These are phyloP conservation scores for Sarcoramphus papa DNA, from an alignment of 2,797 vertebrate species.

Conservation along the genomic window DNA sequence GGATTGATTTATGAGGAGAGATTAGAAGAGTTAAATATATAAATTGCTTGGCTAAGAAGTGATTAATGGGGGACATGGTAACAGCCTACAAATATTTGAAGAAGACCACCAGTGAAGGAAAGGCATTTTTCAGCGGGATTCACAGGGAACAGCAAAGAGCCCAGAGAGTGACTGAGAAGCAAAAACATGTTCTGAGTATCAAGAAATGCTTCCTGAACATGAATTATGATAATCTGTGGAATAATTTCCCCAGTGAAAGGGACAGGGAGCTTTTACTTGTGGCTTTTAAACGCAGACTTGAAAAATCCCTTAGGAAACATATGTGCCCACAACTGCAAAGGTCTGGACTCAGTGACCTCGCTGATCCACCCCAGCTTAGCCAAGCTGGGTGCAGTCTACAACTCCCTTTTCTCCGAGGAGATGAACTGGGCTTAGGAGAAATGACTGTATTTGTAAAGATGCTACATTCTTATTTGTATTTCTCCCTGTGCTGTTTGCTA, in stretches of 20 bases:
- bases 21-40: conserved; percentile 38
- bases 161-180: not conserved
- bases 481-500: not conserved
- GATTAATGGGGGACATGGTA: not conserved
- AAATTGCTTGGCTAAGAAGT: conserved; percentile 26
- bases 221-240: not conserved
- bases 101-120: not conserved
- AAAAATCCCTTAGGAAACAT: not conserved
- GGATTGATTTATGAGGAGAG: conserved; percentile 17
- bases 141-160: not conserved
- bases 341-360: not conserved
- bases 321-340: not conserved
- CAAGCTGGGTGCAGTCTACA: not conserved
- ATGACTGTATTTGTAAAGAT: not conserved
- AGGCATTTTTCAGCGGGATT: not conserved
- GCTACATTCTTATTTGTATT: not conserved
- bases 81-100: conserved; percentile 32
- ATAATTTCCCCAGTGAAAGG: not conserved
- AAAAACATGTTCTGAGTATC: not conserved
- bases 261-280: not conserved
- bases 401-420: not conserved
- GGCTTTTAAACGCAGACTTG: not conserved
- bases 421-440: not conserved
- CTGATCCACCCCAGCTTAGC: not conserved
- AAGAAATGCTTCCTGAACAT: not conserved